Evolutionary conservation across 2,797 vertebrate species (phyloP).

Genomic region (Oryzias dopingdopingensis): DNA sequence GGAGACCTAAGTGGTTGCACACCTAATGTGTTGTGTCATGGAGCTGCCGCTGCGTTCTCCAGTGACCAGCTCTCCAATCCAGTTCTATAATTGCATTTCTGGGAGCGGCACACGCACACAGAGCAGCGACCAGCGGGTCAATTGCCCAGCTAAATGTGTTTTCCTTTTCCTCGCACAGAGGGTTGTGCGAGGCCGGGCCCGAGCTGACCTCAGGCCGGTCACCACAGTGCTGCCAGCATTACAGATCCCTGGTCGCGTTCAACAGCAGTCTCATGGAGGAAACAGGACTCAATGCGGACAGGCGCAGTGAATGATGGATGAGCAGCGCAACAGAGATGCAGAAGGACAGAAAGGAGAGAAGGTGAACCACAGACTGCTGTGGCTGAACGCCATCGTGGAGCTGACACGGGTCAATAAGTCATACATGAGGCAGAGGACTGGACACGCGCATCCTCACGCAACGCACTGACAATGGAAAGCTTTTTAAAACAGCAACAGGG

Average conservation of each 20-base stretch:
- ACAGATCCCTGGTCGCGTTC: slow-evolving; percentile 40
- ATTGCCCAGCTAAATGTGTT: slow-evolving; percentile 78
- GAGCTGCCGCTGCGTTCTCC: slow-evolving; percentile 61
- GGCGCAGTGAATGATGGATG: slow-evolving; percentile 46
- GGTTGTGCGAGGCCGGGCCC: slow-evolving; percentile 34
- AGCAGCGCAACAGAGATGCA: slow-evolving; percentile 16
- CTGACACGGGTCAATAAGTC: slow-evolving; percentile 9
- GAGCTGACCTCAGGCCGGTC: slow-evolving; percentile 42
- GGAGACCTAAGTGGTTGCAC: slow-evolving; percentile 14
- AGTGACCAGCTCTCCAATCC: slow-evolving; percentile 80
- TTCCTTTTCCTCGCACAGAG: slow-evolving; percentile 66
- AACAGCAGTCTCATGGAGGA: slow-evolving; percentile 11
- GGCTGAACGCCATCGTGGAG: neutral
- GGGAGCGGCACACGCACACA: slow-evolving; percentile 33
- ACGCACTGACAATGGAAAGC: neutral
- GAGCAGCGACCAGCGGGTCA: slow-evolving; percentile 62
- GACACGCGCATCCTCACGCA: slow-evolving; percentile 6
- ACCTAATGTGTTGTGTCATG: slow-evolving; percentile 44
- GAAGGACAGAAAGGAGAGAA: slow-evolving; percentile 16
- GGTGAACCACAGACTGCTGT: slow-evolving; percentile 8
- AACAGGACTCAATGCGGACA: slow-evolving; percentile 27
- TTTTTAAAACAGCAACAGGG: neutral
- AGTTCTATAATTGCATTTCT: slow-evolving; percentile 91
- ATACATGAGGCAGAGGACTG: neutral
- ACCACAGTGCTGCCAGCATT: slow-evolving; percentile 48